Conservation (phyloP, 2,888 invertebrate species). For the Rambutsinella grinnellia region DNA sequence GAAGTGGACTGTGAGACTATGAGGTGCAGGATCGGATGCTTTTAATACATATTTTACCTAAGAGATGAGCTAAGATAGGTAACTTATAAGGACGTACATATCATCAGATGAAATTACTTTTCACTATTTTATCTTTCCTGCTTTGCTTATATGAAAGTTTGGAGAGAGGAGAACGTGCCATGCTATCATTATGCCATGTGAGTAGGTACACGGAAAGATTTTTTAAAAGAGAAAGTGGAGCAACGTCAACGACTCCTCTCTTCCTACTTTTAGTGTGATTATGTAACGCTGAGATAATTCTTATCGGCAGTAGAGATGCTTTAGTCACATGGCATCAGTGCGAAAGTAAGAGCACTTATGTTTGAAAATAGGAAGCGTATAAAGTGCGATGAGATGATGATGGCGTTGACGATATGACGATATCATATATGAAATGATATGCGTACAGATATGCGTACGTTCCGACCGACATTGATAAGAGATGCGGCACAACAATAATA, state of each 20-base stretch:
- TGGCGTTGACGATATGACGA: background rate
- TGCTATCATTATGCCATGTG: background rate
- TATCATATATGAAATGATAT: too few relatives aligned
- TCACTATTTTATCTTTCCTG: slow-evolving; percentile 7
- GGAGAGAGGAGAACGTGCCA: slow-evolving; percentile 13
- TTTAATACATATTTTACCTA: slow-evolving; percentile 25
- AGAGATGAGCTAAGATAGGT: background rate
- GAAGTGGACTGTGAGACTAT: background rate
- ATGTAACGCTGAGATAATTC: background rate
- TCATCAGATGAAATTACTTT: slow-evolving; percentile 28
- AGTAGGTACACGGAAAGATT: background rate
- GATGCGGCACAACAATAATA: background rate
- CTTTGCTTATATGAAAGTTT: background rate
- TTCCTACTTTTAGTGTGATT: background rate
- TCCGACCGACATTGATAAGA: background rate
- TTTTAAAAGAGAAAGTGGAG: slow-evolving; percentile 11
- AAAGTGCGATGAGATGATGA: background rate
- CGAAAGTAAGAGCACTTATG: background rate
- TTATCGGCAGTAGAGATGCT: background rate
- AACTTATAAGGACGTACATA: background rate
- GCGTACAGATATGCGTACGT: background rate
- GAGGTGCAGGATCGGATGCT: slow-evolving; percentile 25
- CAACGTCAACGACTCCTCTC: slow-evolving; percentile 11
- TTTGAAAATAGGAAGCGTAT: background rate
- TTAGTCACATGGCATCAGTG: background rate